Evolutionary conservation across 2,888 invertebrate species (phyloP), one percentile per base, ranked within the genome.

Genomic region (Mactromeris polynyma): DNA sequence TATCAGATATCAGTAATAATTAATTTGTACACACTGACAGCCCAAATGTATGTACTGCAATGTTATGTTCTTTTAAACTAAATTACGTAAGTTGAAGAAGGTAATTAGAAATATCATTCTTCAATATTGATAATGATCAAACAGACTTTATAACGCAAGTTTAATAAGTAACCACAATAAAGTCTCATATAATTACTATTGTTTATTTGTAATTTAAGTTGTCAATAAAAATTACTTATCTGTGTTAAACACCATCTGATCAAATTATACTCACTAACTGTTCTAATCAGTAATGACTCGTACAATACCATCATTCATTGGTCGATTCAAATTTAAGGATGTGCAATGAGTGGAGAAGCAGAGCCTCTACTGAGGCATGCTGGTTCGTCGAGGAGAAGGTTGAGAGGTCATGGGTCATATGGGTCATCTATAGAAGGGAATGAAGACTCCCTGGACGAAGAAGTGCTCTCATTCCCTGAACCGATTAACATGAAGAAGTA

Each of bases 301-400:
- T 64, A 7, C 2, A 58, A 58, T 64, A 26, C 58, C 3, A 64
- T 64, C 73, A 73, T 73, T 73, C 73, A 73, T 73, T 73, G 73
- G 73, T 73, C 73, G 4, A 33, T 73, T 73, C 36, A 36, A 73
- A 26, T 73, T 73, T 73, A 73, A 73, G 73, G 85, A 86, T 85
- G 86, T 87, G 87, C 73, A 80, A 92, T 92, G 92, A 89, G 87
- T 81, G 79, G 79, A 79, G 90, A 91, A 73, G 58, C 85, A 42
- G 87, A 92, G 82, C 91, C 93, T 69, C 89, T 93, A 38, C 87
- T 93, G 81, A 87, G 88, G 86, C 89, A 90, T 80, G 83, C 85
- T 85, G 88, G 82, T 86, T 89, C 83, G 73, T 77, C 69, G 6
- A 36, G 69, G 21, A 51, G 33, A 17, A 26, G 86, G 83, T 81